Evolutionary conservation across 2,113 vertebrate species (phyloP).

Genomic region (Balaeniceps rex): DNA sequence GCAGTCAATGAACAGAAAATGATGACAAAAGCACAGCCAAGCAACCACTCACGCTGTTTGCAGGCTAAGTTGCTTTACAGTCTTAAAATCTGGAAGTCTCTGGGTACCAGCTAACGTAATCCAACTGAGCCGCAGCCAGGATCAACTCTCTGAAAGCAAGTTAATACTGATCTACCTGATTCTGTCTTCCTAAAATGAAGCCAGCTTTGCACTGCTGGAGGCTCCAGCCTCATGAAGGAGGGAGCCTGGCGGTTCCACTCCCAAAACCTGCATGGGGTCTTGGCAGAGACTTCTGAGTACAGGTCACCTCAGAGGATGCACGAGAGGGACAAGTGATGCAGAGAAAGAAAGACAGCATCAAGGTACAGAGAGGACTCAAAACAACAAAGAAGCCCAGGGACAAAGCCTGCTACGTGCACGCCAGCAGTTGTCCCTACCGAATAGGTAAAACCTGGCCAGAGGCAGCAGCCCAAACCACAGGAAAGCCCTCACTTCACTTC

Average conservation of each 20-base stretch:
- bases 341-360: background rate
- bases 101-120: background rate
- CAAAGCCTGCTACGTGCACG: background rate
- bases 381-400: background rate
- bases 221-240: background rate
- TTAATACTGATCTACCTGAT: background rate
- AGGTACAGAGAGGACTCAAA: fast-evolving
- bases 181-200: background rate
- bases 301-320: background rate
- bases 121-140: background rate
- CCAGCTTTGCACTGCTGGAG: background rate
- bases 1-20: background rate
- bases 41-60: background rate
- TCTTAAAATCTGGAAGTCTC: background rate
- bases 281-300: background rate
- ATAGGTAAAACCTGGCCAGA: background rate
- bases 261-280: background rate
- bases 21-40: background rate
- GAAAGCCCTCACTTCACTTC: background rate
- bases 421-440: background rate
- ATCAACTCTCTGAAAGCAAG: background rate
- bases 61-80: background rate
- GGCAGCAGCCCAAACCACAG: background rate
- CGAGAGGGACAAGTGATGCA: background rate
- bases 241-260: background rate